phyloP scores from a whole-genome alignment of 2,888 invertebrate genomes.

The Chouioia cunea region DNA sequence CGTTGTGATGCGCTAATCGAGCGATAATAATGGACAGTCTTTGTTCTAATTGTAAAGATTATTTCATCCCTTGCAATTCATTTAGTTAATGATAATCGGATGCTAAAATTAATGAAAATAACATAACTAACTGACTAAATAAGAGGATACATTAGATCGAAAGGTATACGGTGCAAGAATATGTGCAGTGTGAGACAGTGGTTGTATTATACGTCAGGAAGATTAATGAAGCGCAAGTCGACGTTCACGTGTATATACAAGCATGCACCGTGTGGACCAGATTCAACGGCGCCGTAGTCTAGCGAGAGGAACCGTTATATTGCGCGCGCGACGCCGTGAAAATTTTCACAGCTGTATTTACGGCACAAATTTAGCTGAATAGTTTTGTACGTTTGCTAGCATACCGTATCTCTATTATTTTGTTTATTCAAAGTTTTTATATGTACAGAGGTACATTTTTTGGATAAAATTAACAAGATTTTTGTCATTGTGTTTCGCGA shows the following conservation, averaged over 20 bases:
- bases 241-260: background rate
- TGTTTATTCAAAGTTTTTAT: background rate
- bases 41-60: no score
- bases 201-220: conserved; percentile 15
- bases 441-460: background rate
- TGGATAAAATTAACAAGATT: no score
- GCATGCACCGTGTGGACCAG: background rate
- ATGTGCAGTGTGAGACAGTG: background rate
- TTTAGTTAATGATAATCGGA: no score
- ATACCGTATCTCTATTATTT: background rate
- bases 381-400: background rate
- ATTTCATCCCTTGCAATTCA: no score
- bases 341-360: conserved; percentile 18
- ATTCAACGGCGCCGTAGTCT: conserved; percentile 20
- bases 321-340: conserved; percentile 18
- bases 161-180: no score
- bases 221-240: conserved; percentile 23
- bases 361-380: background rate
- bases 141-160: no score
- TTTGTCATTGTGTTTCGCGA: no score
- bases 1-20: no score
- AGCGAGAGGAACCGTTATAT: background rate
- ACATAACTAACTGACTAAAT: no score
- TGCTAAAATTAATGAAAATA: no score
- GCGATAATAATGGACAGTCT: no score